Base-by-base conservation (phyloP, 2,888 invertebrate genomes). In the Gerris lacustris region DNA sequence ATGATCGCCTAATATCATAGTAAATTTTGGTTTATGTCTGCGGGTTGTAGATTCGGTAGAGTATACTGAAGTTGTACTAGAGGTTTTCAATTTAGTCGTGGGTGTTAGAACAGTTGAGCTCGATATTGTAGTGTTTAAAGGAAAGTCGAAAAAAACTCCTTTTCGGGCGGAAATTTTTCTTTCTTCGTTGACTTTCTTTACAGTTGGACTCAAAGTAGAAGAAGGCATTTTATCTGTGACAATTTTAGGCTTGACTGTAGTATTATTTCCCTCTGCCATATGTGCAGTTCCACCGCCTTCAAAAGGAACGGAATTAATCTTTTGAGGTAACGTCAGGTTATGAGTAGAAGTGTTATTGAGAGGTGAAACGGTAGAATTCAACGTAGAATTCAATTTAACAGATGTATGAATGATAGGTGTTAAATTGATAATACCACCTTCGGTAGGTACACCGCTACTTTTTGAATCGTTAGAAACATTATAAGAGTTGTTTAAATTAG, bases 1-100 rank as follows among this genome's bases (percentile, higher is more conserved):
- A 31, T 73, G 68, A 67, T 73, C 73, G 11, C 71, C 72, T n/a
- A 63, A 47, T 43, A 73, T 69, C 72, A 74, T 72, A 5, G 74
- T 73, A 69, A 71, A 73, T 7, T 63, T 17, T 0, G 74, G 74
- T 71, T 74, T 74, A 31, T 71, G 63, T 45, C 67, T 66, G 6
- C 31, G 47, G 6, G 66, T 67, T 17, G 63, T 62, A 2, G n/a
- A 15, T 15, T 31, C 47, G 31, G 64, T 63, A 45, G 68, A 11
- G 44, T 31, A 31, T 5, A 55, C 55, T 55, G 9, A 11, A 55
- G 55, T 9, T 9, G 55, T 55, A 55, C 55, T 55, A 31, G 31
- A 31, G 31, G 31, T 31, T 31, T 31, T 31, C 31, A 31, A 31
- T 31, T 31, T 31, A 31, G 4, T 31, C 4, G 31, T 31, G 9